Evolutionary conservation across 2,888 invertebrate species (phyloP).

Genomic region (Athalia circularis): DNA sequence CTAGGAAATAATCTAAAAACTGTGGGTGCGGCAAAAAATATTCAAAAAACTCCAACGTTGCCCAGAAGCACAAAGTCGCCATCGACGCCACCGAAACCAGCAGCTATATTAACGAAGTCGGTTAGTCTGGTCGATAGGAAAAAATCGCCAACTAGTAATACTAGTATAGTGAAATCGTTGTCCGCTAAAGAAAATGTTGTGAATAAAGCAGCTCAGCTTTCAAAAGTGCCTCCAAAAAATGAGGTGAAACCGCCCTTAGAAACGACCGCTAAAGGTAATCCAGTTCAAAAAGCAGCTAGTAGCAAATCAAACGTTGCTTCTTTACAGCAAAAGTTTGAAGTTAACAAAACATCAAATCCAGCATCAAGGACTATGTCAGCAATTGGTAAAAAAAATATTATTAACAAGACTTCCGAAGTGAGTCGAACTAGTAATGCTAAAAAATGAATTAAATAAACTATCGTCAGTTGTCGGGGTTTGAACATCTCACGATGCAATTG

Average conservation of each 20-base stretch:
- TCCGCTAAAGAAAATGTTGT: slow-evolving; percentile 50
- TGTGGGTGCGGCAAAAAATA: slow-evolving; percentile 66
- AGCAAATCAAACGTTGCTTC: slow-evolving; percentile 84
- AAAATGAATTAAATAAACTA: slow-evolving; percentile 52
- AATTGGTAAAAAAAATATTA: slow-evolving; percentile 55
- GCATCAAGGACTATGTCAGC: slow-evolving; percentile 53
- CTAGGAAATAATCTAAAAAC: slow-evolving; percentile 57
- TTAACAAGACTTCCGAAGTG: slow-evolving; percentile 55
- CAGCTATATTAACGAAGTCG: slow-evolving; percentile 74
- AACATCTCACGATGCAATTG: not conserved
- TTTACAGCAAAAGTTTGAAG: slow-evolving; percentile 87
- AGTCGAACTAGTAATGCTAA: slow-evolving; percentile 50
- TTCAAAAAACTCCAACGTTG: slow-evolving; percentile 69
- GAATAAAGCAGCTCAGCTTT: slow-evolving; percentile 49
- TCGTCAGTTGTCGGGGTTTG: not conserved
- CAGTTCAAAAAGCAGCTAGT: slow-evolving; percentile 71
- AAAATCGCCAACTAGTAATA: slow-evolving; percentile 59
- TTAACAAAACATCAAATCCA: slow-evolving; percentile 64
- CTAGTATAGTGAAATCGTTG: slow-evolving; percentile 53
- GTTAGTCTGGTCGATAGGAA: slow-evolving; percentile 71
- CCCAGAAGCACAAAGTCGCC: slow-evolving; percentile 68
- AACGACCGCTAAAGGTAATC: slow-evolving; percentile 54
- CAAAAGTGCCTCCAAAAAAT: slow-evolving; percentile 38
- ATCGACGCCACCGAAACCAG: slow-evolving; percentile 75
- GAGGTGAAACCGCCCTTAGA: slow-evolving; percentile 50